Evolutionary conservation across 1,140 invertebrate species (phyloP), one percentile per base, ranked within the genome.

Genomic region (Micrasema minimum): DNA sequence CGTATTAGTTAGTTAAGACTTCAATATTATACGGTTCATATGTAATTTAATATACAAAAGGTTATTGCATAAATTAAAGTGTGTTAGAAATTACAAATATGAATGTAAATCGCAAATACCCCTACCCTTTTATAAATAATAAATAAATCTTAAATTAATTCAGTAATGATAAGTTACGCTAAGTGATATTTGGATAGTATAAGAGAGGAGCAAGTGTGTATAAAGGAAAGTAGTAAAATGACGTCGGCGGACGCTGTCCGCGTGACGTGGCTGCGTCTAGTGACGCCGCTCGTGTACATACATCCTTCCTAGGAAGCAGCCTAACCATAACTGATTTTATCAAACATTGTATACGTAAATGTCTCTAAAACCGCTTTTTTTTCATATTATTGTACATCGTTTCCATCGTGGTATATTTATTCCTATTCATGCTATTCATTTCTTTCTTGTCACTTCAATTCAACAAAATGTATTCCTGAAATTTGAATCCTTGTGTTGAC

Each of bases 31-130:
- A 74, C 69, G 68, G 66, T 74, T 74, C 55, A 71, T 69, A 74
- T 74, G 64, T 70, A 71, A 71, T 71, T 74, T 74, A 74, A 74
- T 71, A 74, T 68, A 74, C 51, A 65, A 66, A 71, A 68, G 37
- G 68, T 67, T 74, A 74, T 74, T 66, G 66, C 66, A 70, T 71
- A 71, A 65, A 64, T 68, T 68, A 59, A 74, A 57, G 72, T 74
- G 72, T 74, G 72, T 71, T 74, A 59, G 61, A 71, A 66, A 16
- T 59, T 69, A 69, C 72, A 73, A 35, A 69, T 64, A 59, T 71
- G 45, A 68, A 71, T 71, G 72, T 74, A 74, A 68, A 69, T 68
- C 69, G 65, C 68, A 71, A 67, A 62, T 69, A 53, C 53, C 53
- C 57, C 35, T 46, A 45, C 71, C 71, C 65, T 55, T 43, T 69